Evolutionary conservation across 2,888 invertebrate species (phyloP).

Genomic region (Acrobasis repandana): DNA sequence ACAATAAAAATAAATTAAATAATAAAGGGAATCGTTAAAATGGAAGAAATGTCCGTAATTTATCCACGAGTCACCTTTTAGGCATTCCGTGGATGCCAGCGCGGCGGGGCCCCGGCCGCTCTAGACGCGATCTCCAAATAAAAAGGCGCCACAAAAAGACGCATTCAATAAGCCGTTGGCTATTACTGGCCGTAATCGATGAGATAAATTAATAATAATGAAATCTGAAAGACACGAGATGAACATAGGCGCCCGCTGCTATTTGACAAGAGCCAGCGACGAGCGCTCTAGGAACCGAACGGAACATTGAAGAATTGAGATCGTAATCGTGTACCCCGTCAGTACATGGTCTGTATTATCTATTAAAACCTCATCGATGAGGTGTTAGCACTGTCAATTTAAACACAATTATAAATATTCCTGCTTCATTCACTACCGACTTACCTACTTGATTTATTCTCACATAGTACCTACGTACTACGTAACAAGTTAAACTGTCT

Average conservation of each 20-base stretch:
- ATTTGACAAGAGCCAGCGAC: conserved; percentile 39
- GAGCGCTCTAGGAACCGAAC: conserved; percentile 18
- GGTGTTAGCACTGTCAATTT: conserved; percentile 16
- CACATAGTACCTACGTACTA: not conserved
- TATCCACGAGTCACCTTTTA: conserved; percentile 82
- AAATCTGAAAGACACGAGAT: conserved; percentile 56
- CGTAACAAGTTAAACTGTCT: no score
- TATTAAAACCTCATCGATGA: conserved; percentile 18
- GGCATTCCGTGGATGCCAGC: conserved; percentile 80
- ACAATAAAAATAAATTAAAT: conserved; percentile 82
- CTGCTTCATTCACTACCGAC: not conserved
- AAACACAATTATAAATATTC: conserved; percentile 12
- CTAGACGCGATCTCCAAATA: conserved; percentile 78
- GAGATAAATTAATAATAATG: conserved; percentile 80
- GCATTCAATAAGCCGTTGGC: conserved; percentile 79
- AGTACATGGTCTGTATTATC: conserved; percentile 19
- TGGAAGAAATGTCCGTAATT: conserved; percentile 81
- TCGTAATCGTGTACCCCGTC: conserved; percentile 17
- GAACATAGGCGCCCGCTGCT: conserved; percentile 40
- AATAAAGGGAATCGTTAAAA: conserved; percentile 83
- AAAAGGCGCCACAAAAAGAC: conserved; percentile 82
- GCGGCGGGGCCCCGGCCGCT: conserved; percentile 74
- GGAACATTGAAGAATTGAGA: conserved; percentile 22
- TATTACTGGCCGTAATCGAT: conserved; percentile 80
- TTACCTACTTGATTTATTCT: conserved; percentile 2